phyloP scores from a whole-genome alignment of 2,113 vertebrate genomes.

The Onychorhynchus coronatus region DNA sequence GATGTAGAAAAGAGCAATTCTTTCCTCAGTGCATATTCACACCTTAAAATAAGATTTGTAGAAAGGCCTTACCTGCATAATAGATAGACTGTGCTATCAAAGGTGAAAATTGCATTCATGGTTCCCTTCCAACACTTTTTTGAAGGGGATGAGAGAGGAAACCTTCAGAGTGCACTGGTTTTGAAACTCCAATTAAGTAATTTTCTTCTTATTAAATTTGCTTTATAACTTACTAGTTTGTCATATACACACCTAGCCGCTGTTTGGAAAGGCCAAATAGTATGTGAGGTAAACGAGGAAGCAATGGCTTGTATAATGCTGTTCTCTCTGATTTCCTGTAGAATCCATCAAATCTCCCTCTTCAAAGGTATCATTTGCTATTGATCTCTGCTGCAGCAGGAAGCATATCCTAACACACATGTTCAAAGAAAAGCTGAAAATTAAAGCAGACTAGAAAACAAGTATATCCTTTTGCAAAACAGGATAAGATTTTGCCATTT shows the following conservation, averaged over 20 bases:
- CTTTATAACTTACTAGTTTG: background rate
- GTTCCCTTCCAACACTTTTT: background rate
- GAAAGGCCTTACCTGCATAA: background rate
- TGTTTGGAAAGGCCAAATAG: background rate
- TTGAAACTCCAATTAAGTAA: background rate
- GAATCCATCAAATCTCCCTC: conserved; percentile 37
- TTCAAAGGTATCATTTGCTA: conserved; percentile 30
- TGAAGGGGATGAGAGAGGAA: rapidly evolving
- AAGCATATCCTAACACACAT: background rate
- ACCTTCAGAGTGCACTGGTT: background rate
- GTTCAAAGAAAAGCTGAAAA: background rate
- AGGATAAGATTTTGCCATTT: background rate
- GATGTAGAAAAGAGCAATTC: background rate
- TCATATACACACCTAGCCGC: background rate
- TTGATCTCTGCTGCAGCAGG: conserved; percentile 31
- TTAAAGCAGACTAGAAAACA: background rate
- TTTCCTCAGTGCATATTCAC: background rate
- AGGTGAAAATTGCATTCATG: background rate
- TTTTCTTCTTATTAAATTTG: background rate
- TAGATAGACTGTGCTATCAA: background rate
- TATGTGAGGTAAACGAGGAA: background rate
- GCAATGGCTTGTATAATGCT: background rate
- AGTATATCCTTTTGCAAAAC: background rate
- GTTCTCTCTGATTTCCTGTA: conserved; percentile 33
- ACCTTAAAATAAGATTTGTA: background rate